A percentile compares a stretch with the other conserved stretches of the same genome.
phyloP scores from a whole-genome alignment of 2,113 vertebrate species.

The Tenrec ecaudatus region DNA sequence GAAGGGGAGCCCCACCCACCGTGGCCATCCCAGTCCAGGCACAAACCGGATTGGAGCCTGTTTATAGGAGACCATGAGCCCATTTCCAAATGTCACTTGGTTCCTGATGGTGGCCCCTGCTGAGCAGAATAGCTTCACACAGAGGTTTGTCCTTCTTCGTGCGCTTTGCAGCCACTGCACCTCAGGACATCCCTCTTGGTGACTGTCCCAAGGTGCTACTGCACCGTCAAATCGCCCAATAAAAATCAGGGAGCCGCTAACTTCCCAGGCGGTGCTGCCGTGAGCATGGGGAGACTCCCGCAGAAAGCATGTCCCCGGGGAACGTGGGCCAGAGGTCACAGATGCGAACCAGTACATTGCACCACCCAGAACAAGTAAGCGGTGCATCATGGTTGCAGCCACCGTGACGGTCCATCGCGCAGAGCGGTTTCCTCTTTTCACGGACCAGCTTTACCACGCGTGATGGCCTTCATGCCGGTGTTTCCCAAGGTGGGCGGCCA shows the following conservation, averaged over 20 bases:
- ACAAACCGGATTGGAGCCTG: neutral
- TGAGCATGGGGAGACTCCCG: neutral
- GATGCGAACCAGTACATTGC: neutral
- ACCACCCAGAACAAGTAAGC: neutral
- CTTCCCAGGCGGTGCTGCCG: neutral
- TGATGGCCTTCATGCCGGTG: no score
- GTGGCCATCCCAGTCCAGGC: neutral
- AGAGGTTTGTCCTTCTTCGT: neutral
- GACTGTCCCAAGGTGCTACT: neutral
- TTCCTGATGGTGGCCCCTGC: neutral
- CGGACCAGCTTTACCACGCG: no score
- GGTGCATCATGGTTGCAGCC: no score
- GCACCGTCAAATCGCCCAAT: neutral
- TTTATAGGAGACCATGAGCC: neutral
- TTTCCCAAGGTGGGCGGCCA: no score
- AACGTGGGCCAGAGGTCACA: rapidly evolving
- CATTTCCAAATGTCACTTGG: slow-evolving; percentile 30
- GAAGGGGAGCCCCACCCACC: neutral
- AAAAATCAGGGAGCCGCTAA: neutral
- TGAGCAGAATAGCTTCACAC: neutral
- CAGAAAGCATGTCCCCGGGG: neutral
- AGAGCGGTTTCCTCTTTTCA: no score
- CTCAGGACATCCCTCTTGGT: neutral
- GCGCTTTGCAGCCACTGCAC: neutral
- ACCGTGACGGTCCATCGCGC: no score